phyloP scores from a whole-genome alignment of 2,797 vertebrate genomes.

The Pangasius djambal region DNA sequence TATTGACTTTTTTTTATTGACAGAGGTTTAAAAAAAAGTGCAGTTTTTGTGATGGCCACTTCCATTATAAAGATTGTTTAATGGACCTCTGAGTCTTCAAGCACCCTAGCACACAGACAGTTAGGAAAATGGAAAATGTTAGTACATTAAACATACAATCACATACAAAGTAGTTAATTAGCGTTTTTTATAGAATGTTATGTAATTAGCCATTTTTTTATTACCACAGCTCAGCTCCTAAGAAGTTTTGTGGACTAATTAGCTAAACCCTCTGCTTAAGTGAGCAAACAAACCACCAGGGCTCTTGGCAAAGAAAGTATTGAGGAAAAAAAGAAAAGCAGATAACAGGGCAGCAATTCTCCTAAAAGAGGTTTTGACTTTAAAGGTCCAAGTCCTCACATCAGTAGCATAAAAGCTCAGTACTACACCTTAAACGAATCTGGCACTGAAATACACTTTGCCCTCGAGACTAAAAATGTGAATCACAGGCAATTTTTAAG shows the following conservation, averaged over 20 bases:
- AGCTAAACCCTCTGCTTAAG: conserved; percentile 1
- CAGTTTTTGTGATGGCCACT: neutral
- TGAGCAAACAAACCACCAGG: neutral
- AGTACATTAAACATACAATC: conserved; percentile 17
- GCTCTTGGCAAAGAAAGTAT: conserved; percentile 12
- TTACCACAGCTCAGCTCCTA: conserved; percentile 5
- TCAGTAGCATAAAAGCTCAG: conserved; percentile 67
- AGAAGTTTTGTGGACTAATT: neutral
- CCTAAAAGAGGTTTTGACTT: conserved; percentile 81
- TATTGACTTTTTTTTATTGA: neutral
- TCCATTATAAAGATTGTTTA: neutral
- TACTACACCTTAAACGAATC: conserved; percentile 78
- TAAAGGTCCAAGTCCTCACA: conserved; percentile 62
- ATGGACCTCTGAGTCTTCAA: neutral
- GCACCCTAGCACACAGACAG: neutral
- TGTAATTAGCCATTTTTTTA: neutral
- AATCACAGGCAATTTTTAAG: conserved; percentile 84
- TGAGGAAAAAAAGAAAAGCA: conserved; percentile 77
- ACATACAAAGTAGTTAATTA: neutral
- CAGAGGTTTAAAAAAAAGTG: neutral
- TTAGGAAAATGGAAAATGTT: conserved; percentile 15
- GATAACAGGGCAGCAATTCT: conserved; percentile 73
- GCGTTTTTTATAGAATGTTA: neutral
- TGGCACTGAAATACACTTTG: conserved; percentile 75
- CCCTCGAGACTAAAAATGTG: conserved; percentile 77